Conservation (phyloP, 1,140 invertebrate species). For the Penaeus vannamei region DNA sequence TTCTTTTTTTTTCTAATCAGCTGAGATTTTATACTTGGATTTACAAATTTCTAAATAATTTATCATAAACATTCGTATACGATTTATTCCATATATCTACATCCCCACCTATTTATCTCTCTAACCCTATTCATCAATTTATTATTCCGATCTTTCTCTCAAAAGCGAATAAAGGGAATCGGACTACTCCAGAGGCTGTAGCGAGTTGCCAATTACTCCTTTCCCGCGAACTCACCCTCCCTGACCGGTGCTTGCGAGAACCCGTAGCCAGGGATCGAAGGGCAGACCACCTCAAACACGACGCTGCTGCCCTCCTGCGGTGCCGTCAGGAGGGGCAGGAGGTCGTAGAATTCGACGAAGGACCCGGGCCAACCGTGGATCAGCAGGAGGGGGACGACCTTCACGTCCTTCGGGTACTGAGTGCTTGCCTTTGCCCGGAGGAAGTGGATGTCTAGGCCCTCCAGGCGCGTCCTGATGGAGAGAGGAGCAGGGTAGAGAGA, state of each 20-base stretch:
- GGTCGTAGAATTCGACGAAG: constrained; percentile 87
- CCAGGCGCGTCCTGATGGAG: constrained; percentile 75
- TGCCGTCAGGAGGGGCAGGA: constrained; percentile 81
- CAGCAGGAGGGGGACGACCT: constrained; percentile 80
- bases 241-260: constrained; percentile 82
- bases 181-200: background rate
- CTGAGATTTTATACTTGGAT: too few species aligned
- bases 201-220: constrained; percentile 53
- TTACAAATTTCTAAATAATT: too few species aligned
- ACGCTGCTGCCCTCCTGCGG: constrained; percentile 76
- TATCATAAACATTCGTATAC: too few species aligned
- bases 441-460: constrained; percentile 84
- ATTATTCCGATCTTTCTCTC: too few species aligned
- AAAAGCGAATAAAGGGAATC: too few species aligned
- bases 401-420: constrained; percentile 67
- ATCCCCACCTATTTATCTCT: too few species aligned
- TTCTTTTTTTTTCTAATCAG: too few species aligned
- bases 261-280: constrained; percentile 88
- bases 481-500: background rate
- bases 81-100: too few species aligned
- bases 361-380: constrained; percentile 94
- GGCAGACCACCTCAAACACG: constrained; percentile 85
- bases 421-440: constrained; percentile 77
- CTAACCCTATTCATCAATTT: too few species aligned
- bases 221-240: constrained; percentile 63